Conservation (phyloP, 2,113 vertebrate species). For the Sapajus apella region DNA sequence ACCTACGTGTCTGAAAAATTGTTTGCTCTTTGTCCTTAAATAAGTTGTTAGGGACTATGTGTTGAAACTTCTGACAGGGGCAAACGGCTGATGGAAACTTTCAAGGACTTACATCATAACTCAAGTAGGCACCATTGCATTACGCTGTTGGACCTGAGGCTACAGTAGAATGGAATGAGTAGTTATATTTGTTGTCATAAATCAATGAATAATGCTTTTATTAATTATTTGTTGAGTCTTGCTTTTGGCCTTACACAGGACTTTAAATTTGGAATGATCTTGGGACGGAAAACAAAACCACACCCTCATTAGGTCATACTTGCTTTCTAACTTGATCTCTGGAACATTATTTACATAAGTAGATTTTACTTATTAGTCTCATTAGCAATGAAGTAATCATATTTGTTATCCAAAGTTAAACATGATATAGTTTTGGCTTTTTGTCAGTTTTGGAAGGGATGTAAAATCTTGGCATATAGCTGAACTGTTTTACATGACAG, state of each 20-base stretch:
- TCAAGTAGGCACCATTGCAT: neutral
- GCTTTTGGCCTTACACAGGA: conserved; percentile 18
- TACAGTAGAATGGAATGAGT: neutral
- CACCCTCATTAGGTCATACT: conserved; percentile 58
- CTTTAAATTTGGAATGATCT: conserved; percentile 11
- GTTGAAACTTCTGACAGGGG: conserved; percentile 37
- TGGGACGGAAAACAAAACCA: conserved; percentile 44
- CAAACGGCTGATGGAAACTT: neutral
- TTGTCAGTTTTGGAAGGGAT: conserved; percentile 20
- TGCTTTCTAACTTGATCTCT: conserved; percentile 37
- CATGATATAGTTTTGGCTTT: conserved; percentile 35
- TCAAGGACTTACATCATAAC: neutral
- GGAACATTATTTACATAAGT: conserved; percentile 35
- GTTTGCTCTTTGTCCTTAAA: conserved; percentile 44
- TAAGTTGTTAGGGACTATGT: neutral
- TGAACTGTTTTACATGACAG: neutral
- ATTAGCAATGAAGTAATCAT: conserved; percentile 49
- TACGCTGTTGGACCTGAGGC: neutral
- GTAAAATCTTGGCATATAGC: neutral
- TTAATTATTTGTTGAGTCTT: conserved; percentile 53
- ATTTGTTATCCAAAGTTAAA: conserved; percentile 56
- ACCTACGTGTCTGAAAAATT: neutral
- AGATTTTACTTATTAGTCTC: conserved; percentile 37
- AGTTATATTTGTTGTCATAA: neutral
- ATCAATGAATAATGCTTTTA: neutral